These are phyloP conservation scores for Lydus trimaculatus DNA, from an alignment of 2,888 invertebrate genomes.

Conservation along the genomic window DNA sequence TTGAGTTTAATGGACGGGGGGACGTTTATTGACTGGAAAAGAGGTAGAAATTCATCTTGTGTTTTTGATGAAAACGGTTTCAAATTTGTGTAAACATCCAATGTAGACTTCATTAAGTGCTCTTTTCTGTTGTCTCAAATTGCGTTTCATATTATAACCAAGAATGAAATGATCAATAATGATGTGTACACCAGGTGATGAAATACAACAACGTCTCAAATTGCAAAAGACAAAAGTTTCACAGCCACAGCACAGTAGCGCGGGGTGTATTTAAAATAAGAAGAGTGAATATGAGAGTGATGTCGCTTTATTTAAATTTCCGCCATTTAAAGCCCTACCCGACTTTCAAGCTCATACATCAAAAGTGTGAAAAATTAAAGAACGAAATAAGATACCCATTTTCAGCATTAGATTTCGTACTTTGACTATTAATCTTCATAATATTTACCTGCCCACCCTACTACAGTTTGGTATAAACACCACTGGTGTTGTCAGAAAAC, in stretches of 20 bases:
- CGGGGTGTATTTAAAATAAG: neutral
- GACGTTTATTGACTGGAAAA: too few species aligned
- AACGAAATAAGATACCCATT: conserved; percentile 46
- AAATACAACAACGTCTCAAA: conserved; percentile 7
- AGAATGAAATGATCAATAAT: neutral
- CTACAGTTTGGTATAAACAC: conserved; percentile 32
- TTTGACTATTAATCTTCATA: conserved; percentile 52
- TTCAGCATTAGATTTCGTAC: conserved; percentile 45
- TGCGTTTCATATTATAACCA: neutral
- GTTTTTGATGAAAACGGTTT: neutral
- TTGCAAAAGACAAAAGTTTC: conserved; percentile 19
- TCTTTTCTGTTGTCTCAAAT: neutral
- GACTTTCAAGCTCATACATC: conserved; percentile 39
- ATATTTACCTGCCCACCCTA: conserved; percentile 46
- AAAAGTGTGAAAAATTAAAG: conserved; percentile 45
- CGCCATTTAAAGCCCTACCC: conserved; percentile 33
- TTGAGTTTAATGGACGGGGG: neutral
- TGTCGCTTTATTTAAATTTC: conserved; percentile 19
- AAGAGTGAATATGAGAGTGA: neutral
- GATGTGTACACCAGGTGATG: neutral
- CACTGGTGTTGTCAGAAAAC: conserved; percentile 46
- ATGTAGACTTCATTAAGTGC: neutral
- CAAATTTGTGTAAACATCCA: neutral
- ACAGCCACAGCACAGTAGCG: neutral
- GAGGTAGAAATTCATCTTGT: neutral